phyloP scores from a whole-genome alignment of 2,888 invertebrate genomes.

The Aleiodes leptofemur region DNA sequence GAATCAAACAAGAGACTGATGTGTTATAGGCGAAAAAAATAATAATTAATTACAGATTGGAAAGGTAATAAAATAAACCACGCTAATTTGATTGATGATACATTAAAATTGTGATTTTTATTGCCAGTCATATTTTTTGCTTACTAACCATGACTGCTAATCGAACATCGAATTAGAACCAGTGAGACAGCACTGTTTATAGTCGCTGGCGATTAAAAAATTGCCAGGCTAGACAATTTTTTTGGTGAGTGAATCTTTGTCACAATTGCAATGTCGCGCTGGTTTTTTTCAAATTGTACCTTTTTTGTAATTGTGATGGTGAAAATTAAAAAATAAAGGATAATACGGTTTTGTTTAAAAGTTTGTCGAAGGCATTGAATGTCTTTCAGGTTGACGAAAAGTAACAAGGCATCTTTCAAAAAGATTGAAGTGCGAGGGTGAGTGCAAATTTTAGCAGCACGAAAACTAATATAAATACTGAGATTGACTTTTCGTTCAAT shows the following conservation, averaged over 20 bases:
- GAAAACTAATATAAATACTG: too few relatives aligned
- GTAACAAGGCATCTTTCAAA: too few relatives aligned
- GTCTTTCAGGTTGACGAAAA: too few relatives aligned
- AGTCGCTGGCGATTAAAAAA: neutral
- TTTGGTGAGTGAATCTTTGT: neutral
- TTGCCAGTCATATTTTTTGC: neutral
- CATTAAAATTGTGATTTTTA: neutral
- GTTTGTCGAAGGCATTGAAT: too few relatives aligned
- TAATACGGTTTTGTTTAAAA: too few relatives aligned
- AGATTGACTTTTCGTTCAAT: too few relatives aligned
- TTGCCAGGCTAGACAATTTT: slow-evolving; percentile 1
- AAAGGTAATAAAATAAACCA: slow-evolving; percentile 27
- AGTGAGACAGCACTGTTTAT: slow-evolving; percentile 5
- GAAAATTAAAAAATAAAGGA: too few relatives aligned
- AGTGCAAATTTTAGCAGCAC: too few relatives aligned
- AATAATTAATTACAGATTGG: slow-evolving; percentile 16
- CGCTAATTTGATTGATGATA: neutral
- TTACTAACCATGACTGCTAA: slow-evolving; percentile 11
- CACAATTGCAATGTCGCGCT: too few relatives aligned
- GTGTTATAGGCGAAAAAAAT: slow-evolving; percentile 44
- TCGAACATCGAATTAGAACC: slow-evolving; percentile 29
- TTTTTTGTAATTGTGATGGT: too few relatives aligned
- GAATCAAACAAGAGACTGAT: slow-evolving; percentile 54
- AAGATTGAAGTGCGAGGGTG: too few relatives aligned
- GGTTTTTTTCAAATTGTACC: too few relatives aligned